A percentile compares a stretch with the other conserved stretches of the same genome.
Evolutionary conservation across 2,797 vertebrate genomes (phyloP).

Genomic region (Amazona ochrocephala): DNA sequence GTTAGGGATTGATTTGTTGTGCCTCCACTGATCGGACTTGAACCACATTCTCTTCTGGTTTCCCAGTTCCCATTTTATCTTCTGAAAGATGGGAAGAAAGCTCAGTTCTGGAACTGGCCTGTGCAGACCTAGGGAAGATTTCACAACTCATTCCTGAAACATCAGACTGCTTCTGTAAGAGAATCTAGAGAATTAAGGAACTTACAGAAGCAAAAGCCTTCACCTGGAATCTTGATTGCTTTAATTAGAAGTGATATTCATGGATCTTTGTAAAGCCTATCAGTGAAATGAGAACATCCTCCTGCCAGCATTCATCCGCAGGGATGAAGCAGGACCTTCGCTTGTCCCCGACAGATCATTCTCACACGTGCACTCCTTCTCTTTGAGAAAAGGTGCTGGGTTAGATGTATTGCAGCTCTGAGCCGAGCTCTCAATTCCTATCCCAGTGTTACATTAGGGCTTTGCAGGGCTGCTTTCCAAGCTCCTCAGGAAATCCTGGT

Average conservation of each 20-base stretch:
- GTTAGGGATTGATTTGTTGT: neutral
- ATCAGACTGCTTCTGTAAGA: constrained; percentile 1
- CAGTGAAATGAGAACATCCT: constrained; percentile 48
- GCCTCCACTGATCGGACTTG: neutral
- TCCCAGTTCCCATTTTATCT: neutral
- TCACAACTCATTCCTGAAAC: constrained; percentile 17
- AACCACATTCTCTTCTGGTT: neutral
- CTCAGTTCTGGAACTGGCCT: neutral
- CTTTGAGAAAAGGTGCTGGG: neutral
- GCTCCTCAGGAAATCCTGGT: neutral
- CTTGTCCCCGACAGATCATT: neutral
- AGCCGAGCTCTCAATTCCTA: neutral
- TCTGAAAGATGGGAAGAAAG: neutral
- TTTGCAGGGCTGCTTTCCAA: neutral
- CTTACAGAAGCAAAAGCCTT: neutral
- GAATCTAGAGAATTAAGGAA: neutral
- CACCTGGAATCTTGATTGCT: constrained; percentile 45
- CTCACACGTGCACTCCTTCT: rapidly evolving
- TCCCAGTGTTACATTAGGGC: neutral
- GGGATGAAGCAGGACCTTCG: constrained; percentile 28
- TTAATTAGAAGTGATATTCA: constrained; percentile 45
- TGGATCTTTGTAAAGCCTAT: constrained; percentile 47
- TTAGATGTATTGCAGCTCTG: neutral
- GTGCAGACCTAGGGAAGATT: neutral
- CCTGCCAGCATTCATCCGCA: neutral